These are phyloP conservation scores for Theristicus caerulescens DNA, from an alignment of 2,113 vertebrate species.

Conservation along the genomic window DNA sequence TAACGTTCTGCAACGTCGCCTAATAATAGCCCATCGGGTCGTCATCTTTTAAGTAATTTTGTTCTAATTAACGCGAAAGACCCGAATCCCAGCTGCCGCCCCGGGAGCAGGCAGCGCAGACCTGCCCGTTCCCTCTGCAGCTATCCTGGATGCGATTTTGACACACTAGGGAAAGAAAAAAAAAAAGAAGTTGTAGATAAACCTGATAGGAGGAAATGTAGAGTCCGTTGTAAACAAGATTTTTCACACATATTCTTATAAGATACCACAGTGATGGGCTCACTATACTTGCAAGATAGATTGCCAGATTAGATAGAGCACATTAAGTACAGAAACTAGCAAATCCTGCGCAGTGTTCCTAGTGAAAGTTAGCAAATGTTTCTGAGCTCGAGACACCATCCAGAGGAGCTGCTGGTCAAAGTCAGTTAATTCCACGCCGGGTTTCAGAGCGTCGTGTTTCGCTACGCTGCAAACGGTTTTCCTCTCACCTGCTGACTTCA, in stretches of 20 bases:
- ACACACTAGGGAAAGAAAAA: background rate
- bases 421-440: fast-evolving
- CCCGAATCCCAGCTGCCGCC: background rate
- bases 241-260: background rate
- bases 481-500: background rate
- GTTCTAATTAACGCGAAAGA: background rate
- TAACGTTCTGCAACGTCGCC: background rate
- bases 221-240: slow-evolving; percentile 19
- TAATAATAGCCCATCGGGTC: background rate
- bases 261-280: background rate
- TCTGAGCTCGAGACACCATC: background rate
- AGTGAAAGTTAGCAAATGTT: background rate
- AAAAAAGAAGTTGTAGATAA: background rate
- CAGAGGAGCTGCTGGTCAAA: background rate
- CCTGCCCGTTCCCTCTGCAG: background rate
- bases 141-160: background rate
- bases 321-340: background rate
- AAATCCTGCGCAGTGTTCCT: background rate
- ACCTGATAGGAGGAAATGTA: background rate
- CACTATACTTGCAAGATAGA: background rate
- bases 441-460: background rate
- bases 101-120: fast-evolving
- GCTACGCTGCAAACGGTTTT: background rate
- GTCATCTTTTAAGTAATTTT: background rate
- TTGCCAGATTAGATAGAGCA: background rate